These are phyloP conservation scores for Argentina silus DNA, from an alignment of 2,797 vertebrate genomes.

Conservation along the genomic window DNA sequence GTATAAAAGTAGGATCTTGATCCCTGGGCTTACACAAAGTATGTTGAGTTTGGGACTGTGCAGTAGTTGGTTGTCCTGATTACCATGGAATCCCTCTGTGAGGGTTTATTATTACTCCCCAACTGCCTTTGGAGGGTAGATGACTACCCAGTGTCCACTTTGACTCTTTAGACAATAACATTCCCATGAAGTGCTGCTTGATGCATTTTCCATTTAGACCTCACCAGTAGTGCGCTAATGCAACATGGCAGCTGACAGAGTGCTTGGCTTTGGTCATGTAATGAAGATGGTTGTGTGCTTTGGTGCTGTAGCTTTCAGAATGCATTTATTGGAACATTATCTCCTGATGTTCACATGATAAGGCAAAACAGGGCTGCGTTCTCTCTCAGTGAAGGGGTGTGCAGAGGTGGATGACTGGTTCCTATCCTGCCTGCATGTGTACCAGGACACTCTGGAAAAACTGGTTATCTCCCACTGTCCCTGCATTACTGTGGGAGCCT, in stretches of 20 bases:
- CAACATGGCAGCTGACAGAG: neutral
- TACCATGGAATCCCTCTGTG: too few species aligned
- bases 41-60: too few species aligned
- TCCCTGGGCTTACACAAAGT: too few species aligned
- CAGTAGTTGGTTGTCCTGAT: too few species aligned
- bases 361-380: slow-evolving; percentile 57
- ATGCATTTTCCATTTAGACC: neutral
- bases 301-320: neutral
- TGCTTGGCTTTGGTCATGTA: neutral
- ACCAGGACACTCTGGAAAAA: slow-evolving; percentile 77
- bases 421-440: slow-evolving; percentile 26
- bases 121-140: neutral
- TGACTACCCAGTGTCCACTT: too few species aligned
- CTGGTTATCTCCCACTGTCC: slow-evolving; percentile 85
- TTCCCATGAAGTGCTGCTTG: slow-evolving; percentile 1
- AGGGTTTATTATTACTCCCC: too few species aligned
- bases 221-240: neutral
- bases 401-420: slow-evolving; percentile 81
- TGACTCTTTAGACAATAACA: slow-evolving; percentile 1
- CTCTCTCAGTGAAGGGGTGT: slow-evolving; percentile 79
- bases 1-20: too few species aligned
- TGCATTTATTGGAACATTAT: too few species aligned
- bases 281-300: neutral
- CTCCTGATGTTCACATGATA: too few species aligned
- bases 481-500: slow-evolving; percentile 79